Evolutionary conservation across 2,113 vertebrate genomes (phyloP), one percentile per base, ranked within the genome.

Genomic region (Amia ocellicauda): DNA sequence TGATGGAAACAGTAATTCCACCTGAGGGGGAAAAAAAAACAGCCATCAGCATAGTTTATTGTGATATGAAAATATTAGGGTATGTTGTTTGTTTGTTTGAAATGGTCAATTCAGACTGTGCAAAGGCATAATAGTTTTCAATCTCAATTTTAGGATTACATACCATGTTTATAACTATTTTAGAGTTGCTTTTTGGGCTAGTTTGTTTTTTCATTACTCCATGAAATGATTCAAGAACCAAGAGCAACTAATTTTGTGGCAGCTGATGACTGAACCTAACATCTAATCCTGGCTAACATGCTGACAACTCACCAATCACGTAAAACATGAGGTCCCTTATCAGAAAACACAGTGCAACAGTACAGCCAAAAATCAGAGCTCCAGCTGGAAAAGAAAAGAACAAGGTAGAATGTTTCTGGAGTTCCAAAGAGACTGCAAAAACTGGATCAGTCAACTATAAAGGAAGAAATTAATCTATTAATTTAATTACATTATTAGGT

Each of bases 261-360:
- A 2, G 16, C 14, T 11, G 11, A 19, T 22, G 23, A 53, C 22
- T 14, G 23, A 13, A 23, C 50, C 51, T 26, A 4, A 19, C 9
- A 3, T 16, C 9, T 16, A 22, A 16, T 24, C 36, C 7, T 43
- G 10, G 20, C 31, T 47, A 57, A 64, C 50, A 1, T 62, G 27
- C 16, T 22, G 22, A 54, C 69, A 68, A 93, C 95, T 90, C 85
- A 99, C 96, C 95, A 94, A 99, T 97, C 91, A 99, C 87, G 94
- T 97, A 98, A 98, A 99, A 97, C 96, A 99, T 99, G 86, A 98
- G 96, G 95, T 96, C 94, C 91, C 89, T 91, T 92, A 85, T 91
- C 86, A 94, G 75, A 88, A 93, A 92, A 84, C 90, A 93, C 76
- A 96, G 93, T 74, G 87, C 91, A 84, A 93, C 80, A 90, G 90